phyloP scores from a whole-genome alignment of 2,888 invertebrate genomes.

The Subacronicta megacephala region DNA sequence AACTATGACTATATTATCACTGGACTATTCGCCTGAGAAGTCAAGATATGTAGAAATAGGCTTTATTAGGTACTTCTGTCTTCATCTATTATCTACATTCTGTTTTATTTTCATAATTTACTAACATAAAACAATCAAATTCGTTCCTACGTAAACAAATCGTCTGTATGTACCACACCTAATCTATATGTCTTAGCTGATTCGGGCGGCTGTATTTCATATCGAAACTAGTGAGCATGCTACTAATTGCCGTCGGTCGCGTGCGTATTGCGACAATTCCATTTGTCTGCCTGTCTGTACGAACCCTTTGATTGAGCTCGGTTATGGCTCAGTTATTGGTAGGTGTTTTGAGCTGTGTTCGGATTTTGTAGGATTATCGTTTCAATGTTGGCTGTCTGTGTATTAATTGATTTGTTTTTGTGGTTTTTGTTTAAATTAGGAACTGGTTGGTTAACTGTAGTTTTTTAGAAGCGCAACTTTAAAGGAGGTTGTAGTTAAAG shows the following conservation, averaged over 20 bases:
- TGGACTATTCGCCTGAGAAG: no score
- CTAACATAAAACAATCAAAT: neutral
- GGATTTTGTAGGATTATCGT: slow-evolving; percentile 44
- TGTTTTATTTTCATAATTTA: no score
- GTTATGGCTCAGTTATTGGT: slow-evolving; percentile 3
- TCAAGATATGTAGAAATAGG: no score
- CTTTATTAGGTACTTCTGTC: no score
- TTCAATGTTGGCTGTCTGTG: slow-evolving; percentile 15
- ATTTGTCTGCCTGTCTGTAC: slow-evolving; percentile 72
- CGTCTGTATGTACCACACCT: slow-evolving; percentile 69
- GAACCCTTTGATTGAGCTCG: slow-evolving; percentile 58
- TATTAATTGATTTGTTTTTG: slow-evolving; percentile 18
- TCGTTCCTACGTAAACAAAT: slow-evolving; percentile 11
- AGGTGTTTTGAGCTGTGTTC: slow-evolving; percentile 27
- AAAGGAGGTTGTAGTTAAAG: no score
- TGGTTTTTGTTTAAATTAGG: neutral
- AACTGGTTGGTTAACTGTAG: no score
- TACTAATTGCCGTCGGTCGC: slow-evolving; percentile 79
- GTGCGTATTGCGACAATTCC: slow-evolving; percentile 74
- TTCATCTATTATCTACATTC: no score
- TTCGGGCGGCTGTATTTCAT: slow-evolving; percentile 84
- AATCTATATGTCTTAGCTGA: slow-evolving; percentile 86
- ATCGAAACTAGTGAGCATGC: slow-evolving; percentile 77
- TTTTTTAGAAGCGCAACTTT: no score
- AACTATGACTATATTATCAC: no score